Conservation (phyloP, 2,888 invertebrate genomes). For the Megamerina dolium region DNA sequence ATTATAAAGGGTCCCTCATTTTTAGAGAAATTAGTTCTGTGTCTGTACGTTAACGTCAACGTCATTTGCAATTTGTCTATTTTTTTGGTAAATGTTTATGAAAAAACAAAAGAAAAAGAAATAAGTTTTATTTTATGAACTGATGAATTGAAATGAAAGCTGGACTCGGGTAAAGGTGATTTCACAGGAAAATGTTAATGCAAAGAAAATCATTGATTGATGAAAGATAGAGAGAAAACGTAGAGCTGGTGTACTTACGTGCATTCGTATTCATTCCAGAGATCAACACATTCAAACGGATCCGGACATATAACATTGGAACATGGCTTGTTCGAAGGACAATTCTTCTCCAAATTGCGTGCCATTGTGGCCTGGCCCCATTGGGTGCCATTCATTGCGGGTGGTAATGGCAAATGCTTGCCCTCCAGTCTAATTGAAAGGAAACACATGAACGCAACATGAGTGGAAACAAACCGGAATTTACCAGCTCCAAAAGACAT, state of each 20-base stretch:
- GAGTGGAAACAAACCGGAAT: not conserved
- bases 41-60: too few species aligned
- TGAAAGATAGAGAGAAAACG: too few species aligned
- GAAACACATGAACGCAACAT: not conserved
- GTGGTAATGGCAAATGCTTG: slow-evolving; percentile 88
- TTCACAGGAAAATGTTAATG: not conserved
- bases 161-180: too few species aligned
- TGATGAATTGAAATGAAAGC: too few species aligned
- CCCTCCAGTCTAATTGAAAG: slow-evolving; percentile 68
- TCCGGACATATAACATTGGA: slow-evolving; percentile 89
- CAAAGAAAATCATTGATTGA: not conserved
- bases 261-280: slow-evolving; percentile 99
- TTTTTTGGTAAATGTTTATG: too few species aligned
- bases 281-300: slow-evolving; percentile 90
- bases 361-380: slow-evolving; percentile 96
- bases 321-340: slow-evolving; percentile 92
- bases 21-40: too few species aligned
- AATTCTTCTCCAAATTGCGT: slow-evolving; percentile 83
- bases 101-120: too few species aligned
- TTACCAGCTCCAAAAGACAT: too few species aligned
- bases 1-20: too few species aligned
- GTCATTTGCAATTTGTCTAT: too few species aligned
- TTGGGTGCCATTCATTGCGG: slow-evolving; percentile 90
- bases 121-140: too few species aligned
- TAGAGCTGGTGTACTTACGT: too few species aligned